A percentile compares a stretch with the other conserved stretches of the same genome.
These are phyloP conservation scores for Bucorvus abyssinicus DNA, from an alignment of 2,797 vertebrate species.

Conservation along the genomic window DNA sequence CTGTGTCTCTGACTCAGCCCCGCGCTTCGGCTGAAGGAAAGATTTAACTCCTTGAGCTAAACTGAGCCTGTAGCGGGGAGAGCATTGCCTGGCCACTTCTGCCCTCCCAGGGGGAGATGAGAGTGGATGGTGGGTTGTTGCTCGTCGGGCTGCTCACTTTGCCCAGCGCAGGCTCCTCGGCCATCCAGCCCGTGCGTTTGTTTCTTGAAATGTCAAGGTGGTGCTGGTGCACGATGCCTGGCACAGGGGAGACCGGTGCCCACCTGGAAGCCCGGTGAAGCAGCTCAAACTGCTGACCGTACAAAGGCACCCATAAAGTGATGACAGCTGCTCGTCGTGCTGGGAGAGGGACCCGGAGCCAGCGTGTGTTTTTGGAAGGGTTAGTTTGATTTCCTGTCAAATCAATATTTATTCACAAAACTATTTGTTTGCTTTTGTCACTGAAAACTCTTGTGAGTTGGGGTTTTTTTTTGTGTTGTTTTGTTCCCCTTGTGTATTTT, in stretches of 20 bases:
- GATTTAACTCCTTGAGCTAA: not conserved
- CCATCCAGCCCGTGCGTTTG: accelerated
- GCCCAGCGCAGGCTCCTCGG: accelerated
- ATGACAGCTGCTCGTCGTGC: not conserved
- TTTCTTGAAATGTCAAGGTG: not conserved
- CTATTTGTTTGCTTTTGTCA: conserved; percentile 62
- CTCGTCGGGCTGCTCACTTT: accelerated
- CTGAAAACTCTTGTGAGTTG: conserved; percentile 11
- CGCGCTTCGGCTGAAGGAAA: not conserved
- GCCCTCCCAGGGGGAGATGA: accelerated
- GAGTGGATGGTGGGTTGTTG: not conserved
- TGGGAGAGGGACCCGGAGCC: not conserved
- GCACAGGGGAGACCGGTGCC: not conserved
- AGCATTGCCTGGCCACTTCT: not conserved
- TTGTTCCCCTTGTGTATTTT: conserved; percentile 44
- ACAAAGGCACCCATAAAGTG: not conserved
- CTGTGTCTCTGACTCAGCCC: not conserved
- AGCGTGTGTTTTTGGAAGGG: not conserved
- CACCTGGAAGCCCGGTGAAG: not conserved
- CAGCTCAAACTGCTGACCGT: not conserved
- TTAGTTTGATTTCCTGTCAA: conserved; percentile 51
- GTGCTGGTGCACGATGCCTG: accelerated
- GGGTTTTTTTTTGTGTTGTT: not conserved
- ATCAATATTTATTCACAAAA: conserved; percentile 70
- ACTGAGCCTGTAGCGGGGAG: not conserved